These are phyloP conservation scores for Drosophila parthenogenetica DNA, from an alignment of 2,888 invertebrate species.

Conservation along the genomic window DNA sequence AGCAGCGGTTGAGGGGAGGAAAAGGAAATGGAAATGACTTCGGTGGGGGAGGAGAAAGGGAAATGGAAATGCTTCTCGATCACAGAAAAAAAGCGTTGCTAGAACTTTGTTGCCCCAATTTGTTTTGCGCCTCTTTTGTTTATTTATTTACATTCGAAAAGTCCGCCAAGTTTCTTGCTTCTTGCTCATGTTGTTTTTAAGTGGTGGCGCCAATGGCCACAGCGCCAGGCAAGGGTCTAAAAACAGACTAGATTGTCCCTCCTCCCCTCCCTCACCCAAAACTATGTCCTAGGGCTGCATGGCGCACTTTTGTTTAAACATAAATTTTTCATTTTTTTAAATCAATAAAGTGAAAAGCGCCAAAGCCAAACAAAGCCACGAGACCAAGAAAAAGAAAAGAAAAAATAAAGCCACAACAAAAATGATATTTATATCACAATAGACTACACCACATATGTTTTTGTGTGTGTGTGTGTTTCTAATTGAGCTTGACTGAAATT, in stretches of 20 bases:
- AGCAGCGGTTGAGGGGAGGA: no score
- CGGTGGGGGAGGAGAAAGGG: background rate
- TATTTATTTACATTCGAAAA: conserved; percentile 75
- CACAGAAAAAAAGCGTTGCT: conserved; percentile 41
- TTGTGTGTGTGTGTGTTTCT: conserved; percentile 53
- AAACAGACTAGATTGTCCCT: background rate
- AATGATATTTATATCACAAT: conserved; percentile 63
- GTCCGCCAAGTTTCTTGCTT: conserved; percentile 71
- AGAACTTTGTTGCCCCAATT: conserved; percentile 62
- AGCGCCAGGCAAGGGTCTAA: conserved; percentile 59
- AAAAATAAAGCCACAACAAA: conserved; percentile 27
- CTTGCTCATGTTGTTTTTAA: conserved; percentile 76
- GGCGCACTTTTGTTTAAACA: conserved; percentile 77
- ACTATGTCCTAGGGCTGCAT: conserved; percentile 49
- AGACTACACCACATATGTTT: background rate
- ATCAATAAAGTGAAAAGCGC: conserved; percentile 76
- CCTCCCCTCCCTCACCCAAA: background rate
- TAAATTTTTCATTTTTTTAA: conserved; percentile 80
- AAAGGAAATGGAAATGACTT: background rate
- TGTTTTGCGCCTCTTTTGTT: conserved; percentile 58
- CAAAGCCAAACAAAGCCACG: conserved; percentile 71
- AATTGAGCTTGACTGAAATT: conserved; percentile 79
- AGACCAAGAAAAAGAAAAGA: conserved; percentile 51
- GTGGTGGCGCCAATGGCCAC: conserved; percentile 77
- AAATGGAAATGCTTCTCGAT: conserved; percentile 26